Conservation (phyloP, 2,113 vertebrate genomes). For the Chauna torquata region DNA sequence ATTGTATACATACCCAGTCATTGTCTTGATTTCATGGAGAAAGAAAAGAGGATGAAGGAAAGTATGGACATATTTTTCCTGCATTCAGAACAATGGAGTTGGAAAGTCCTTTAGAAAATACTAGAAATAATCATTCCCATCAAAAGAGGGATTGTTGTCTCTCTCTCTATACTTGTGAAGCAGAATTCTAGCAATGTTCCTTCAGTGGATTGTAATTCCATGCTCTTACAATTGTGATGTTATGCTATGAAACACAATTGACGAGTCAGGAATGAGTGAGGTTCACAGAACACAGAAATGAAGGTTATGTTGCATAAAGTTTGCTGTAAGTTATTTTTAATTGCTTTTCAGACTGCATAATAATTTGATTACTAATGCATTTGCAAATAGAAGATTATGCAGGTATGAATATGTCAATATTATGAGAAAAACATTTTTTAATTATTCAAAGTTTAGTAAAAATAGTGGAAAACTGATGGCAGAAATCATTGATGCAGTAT, state of each 20-base stretch:
- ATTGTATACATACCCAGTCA: background rate
- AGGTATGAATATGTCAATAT: background rate
- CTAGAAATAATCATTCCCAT: background rate
- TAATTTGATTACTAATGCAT: background rate
- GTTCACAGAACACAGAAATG: background rate
- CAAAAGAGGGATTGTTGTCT: background rate
- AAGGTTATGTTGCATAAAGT: background rate
- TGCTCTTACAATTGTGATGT: accelerated
- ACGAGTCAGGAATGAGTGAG: background rate
- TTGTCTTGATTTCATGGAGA: background rate
- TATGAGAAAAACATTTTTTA: background rate
- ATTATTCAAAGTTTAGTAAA: background rate
- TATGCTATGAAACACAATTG: background rate
- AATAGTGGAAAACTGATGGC: background rate
- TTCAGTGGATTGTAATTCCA: background rate
- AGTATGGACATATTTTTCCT: background rate
- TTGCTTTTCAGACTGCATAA: background rate
- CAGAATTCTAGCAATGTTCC: background rate
- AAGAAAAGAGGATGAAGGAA: background rate
- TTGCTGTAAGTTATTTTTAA: constrained; percentile 22
- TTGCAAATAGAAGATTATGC: background rate
- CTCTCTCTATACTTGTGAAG: background rate
- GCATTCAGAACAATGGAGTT: background rate
- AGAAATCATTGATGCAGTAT: background rate
- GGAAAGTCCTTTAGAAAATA: background rate